A percentile compares a stretch with the other conserved stretches of the same genome.
Conservation (phyloP, 2,797 vertebrate genomes). For the Acanthopagrus latus region DNA sequence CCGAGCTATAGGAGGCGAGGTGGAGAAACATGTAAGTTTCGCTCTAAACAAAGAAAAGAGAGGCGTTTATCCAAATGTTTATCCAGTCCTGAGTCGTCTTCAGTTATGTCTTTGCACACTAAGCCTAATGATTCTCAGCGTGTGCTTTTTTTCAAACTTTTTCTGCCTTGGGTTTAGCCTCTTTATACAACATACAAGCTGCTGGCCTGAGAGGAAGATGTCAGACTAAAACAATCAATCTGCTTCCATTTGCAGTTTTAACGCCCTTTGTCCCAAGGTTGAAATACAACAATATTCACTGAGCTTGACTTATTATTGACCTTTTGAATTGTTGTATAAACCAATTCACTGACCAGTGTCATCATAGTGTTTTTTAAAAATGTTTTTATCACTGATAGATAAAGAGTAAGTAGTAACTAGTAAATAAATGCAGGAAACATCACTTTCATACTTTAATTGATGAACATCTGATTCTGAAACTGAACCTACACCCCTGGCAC, state of each 20-base stretch:
- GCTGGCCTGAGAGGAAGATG: background rate
- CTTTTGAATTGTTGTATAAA: background rate
- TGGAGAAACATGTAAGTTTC: slow-evolving; percentile 94
- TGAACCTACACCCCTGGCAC: background rate
- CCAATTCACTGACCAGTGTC: background rate
- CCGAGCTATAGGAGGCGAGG: slow-evolving; percentile 90
- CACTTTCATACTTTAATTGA: background rate
- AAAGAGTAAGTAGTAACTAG: no score
- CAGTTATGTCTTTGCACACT: background rate
- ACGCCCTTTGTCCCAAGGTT: no score
- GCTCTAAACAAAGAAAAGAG: background rate
- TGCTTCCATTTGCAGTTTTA: background rate
- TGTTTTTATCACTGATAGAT: background rate
- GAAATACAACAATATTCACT: background rate
- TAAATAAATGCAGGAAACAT: background rate
- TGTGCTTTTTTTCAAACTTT: background rate
- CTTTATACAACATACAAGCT: background rate
- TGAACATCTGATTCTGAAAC: background rate
- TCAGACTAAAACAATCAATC: background rate
- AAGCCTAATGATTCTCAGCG: background rate
- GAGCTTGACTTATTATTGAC: background rate
- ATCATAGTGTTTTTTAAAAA: background rate
- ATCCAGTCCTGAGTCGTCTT: background rate
- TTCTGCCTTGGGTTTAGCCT: background rate
- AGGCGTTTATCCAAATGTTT: background rate